Evolutionary conservation across 2,113 vertebrate species (phyloP), one percentile per base, ranked within the genome.

Genomic region (Pipra filicauda): DNA sequence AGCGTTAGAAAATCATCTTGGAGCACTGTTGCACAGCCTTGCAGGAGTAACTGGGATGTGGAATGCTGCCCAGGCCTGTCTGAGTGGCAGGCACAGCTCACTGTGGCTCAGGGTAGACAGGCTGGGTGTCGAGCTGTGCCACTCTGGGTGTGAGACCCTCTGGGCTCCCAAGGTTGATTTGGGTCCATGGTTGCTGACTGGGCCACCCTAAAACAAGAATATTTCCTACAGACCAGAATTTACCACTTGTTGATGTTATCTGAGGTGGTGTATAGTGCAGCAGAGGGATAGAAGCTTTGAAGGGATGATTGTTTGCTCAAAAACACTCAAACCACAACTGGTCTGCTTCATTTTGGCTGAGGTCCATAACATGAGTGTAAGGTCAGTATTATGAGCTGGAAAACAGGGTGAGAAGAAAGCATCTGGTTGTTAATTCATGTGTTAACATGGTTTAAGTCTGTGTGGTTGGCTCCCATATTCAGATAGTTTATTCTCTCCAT

Each of bases 51-150:
- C 15, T 54, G 70, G 51, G 51, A 2, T 23, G 37, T 24, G 71
- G 57, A 46, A 19, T 1, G 4, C 51, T 64, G 41, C 3, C 4
- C 12, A 20, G 88, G 35, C 10, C 28, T 41, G 6, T 62, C 31
- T 1, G n/a, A 49, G 11, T 1, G 17, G 22, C n/a, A 62, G 43
- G 31, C 12, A 37, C 0, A 0, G 43, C 44, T 55, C 3, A 2
- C 73, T 14, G 8, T 7, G 54, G 51, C 22, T 43, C 0, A 0
- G 8, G 49, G 23, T 66, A 51, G 72, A 31, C 37, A 57, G 21
- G 11, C 23, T 76, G 62, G 19, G 41, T n/a, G 20, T 24, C 28
- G 12, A n/a, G 41, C 70, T 64, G 4, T 54, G 76, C 31, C 37
- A 8, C 11, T 44, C 39, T 9, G 41, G 13, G 4, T 52, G 44